Evolutionary conservation across 2,113 vertebrate species (phyloP), one percentile per base, ranked within the genome.

Genomic region (Oncorhynchus kisutch): DNA sequence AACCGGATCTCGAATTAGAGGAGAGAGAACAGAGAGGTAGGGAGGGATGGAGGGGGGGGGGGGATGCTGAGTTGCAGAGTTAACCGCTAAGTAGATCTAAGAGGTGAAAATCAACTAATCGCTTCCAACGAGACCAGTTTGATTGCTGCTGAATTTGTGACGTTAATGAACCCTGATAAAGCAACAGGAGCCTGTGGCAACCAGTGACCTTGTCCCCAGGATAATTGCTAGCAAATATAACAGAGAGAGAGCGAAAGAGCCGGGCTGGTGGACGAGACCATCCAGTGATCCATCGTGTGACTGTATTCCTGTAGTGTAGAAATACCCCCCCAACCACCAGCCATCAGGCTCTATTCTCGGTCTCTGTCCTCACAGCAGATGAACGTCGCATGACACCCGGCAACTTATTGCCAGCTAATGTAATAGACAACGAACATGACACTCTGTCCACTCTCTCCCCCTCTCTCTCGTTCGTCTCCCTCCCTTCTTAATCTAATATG

Each of bases 1-100:
- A 51, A 74, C 67, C 79, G 72, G 87, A 87, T 88, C 70, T 70
- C 27, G 72, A 88, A 88, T 91, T 83, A 86, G 73, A 9, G 39
- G 39, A 66, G 64, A 73, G 34, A n/a, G 57, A 25, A 2, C 67
- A 70, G 51, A 51, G 39, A 5, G 48, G 14, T 39, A 29, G 57
- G 75, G 72, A 74, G 9, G 60, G 39, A 45, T 13, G 69, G 16
- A 8, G 34, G 2, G 31, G 7, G 34, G 34, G 22, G 54, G 75
- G 74, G 71, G 65, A 27, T 0, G 66, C 54, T 0, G 12, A 62
- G 73, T 64, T 74, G 62, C 71, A 57, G 12, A 25, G 11, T 87
- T 83, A 64, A 3, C 73, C 5, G 57, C 84, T 81, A 81, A 88
- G 76, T 90, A 82, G 73, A 86, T 85, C 82, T 81, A 31, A 57